Percentiles rank a stretch among this genome's conserved stretches.
These are phyloP conservation scores for Cecropterus lyciades DNA, from an alignment of 1,140 invertebrate genomes.

Conservation along the genomic window DNA sequence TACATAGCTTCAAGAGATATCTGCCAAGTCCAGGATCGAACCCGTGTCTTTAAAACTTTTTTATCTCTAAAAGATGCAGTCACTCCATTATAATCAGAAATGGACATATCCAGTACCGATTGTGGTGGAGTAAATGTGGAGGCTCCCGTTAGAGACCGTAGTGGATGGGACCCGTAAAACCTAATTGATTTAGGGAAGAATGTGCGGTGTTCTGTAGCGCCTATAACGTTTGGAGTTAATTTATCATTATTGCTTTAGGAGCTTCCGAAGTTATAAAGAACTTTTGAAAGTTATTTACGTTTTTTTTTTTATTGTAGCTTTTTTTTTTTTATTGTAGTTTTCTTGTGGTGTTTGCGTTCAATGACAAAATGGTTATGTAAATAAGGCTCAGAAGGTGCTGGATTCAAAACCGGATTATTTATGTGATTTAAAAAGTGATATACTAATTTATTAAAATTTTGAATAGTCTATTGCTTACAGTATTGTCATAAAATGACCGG, in stretches of 20 bases:
- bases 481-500: too few relatives aligned
- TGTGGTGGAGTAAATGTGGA: neutral
- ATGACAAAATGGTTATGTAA: too few relatives aligned
- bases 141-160: constrained; percentile 36
- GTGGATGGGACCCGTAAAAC: constrained; percentile 58
- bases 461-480: too few relatives aligned
- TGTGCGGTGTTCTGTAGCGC: constrained; percentile 39
- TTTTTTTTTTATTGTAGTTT: neutral
- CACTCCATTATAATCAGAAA: too few relatives aligned
- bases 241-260: constrained; percentile 43
- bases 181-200: constrained; percentile 66
- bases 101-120: neutral
- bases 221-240: constrained; percentile 33
- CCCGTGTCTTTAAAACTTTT: too few relatives aligned
- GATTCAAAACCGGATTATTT: too few relatives aligned
- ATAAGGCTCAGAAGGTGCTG: too few relatives aligned
- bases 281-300: constrained; percentile 13
- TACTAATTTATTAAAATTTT: too few relatives aligned
- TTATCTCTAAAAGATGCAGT: neutral
- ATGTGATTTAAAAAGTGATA: too few relatives aligned
- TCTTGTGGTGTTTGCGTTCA: too few relatives aligned
- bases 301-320: neutral
- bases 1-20: too few relatives aligned
- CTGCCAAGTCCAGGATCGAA: too few relatives aligned
- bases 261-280: constrained; percentile 13